Percentiles rank a stretch among this genome's conserved stretches.
These are phyloP conservation scores for Microtus montanus DNA, from an alignment of 2,113 vertebrate genomes.

Conservation along the genomic window DNA sequence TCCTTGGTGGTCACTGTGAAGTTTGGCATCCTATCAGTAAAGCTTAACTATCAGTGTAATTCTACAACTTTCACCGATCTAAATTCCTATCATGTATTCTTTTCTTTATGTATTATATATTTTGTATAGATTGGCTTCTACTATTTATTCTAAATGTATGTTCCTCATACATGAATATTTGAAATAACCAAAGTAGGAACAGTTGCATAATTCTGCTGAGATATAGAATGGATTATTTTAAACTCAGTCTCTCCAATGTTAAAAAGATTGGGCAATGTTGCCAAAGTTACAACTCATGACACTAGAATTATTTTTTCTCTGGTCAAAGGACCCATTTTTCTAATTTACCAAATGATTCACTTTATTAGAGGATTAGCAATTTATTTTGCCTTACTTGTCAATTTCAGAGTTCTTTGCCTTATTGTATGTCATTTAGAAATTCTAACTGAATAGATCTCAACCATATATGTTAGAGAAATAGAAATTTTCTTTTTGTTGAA, in stretches of 20 bases:
- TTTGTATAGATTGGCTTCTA: not conserved
- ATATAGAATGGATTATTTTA: not conserved
- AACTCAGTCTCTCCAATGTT: not conserved
- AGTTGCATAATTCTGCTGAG: not conserved
- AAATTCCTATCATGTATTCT: not conserved
- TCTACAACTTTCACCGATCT: not conserved
- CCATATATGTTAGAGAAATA: not conserved
- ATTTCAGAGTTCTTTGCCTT: not conserved
- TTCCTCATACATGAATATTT: not conserved
- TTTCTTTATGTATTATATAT: not conserved
- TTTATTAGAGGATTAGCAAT: not conserved
- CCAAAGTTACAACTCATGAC: not conserved
- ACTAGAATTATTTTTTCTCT: not conserved
- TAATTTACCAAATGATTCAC: not conserved
- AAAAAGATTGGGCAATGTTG: not conserved
- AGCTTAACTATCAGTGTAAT: not conserved
- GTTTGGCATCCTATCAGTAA: fast-evolving
- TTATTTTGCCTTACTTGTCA: not conserved
- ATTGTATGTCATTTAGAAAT: not conserved
- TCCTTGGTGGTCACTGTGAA: not conserved
- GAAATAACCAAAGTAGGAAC: not conserved
- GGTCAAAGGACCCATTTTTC: not conserved
- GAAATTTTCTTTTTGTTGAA: slow-evolving; percentile 40
- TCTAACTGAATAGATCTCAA: not conserved
- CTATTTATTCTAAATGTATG: not conserved